Evolutionary conservation across 2,797 vertebrate species (phyloP).

Genomic region (Rhadinocentrus ornatus): DNA sequence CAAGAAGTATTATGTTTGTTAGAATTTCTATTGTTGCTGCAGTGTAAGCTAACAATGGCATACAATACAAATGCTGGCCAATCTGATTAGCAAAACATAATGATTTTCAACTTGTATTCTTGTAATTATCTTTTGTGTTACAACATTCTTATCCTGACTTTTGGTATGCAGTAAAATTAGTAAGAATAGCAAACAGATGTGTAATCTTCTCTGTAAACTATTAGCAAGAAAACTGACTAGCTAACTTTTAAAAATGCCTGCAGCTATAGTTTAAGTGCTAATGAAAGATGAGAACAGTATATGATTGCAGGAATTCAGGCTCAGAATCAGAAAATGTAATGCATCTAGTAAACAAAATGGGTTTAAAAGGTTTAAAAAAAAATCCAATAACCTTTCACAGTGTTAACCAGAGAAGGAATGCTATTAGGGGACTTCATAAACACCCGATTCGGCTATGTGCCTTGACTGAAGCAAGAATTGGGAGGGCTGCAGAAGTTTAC

Average conservation of each 20-base stretch:
- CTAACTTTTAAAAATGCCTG: neutral
- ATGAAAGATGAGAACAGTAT: neutral
- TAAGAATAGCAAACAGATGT: neutral
- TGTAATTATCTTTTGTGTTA: neutral
- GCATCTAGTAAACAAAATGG: neutral
- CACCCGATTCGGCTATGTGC: constrained; percentile 18
- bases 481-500: constrained; percentile 4
- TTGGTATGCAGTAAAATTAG: neutral
- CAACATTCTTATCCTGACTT: neutral
- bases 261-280: neutral
- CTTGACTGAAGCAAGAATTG: neutral
- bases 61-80: neutral
- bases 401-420: constrained; percentile 9
- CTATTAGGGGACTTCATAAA: constrained; percentile 33
- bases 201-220: neutral
- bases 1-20: neutral
- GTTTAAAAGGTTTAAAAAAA: neutral
- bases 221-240: neutral
- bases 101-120: neutral
- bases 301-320: neutral
- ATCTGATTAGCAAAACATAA: neutral
- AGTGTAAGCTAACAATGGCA: neutral
- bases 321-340: neutral
- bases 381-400: neutral
- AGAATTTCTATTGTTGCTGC: neutral